Evolutionary conservation across 2,113 vertebrate genomes (phyloP).

Genomic region (Corynorhinus townsendii): DNA sequence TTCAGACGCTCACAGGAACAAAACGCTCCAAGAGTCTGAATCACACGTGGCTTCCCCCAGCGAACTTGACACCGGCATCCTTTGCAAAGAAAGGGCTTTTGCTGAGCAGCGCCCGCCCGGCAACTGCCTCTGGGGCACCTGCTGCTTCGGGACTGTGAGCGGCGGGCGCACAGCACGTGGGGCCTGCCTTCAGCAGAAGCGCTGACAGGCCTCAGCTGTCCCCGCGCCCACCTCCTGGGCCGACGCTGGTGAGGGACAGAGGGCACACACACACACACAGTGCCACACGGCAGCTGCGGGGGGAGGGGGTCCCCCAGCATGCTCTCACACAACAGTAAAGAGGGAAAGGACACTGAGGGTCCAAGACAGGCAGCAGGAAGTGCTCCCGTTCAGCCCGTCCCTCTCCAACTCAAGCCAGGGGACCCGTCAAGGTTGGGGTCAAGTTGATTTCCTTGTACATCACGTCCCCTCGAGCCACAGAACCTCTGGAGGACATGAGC

Average conservation of each 20-base stretch:
- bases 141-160: not conserved
- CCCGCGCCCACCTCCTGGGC: too few species aligned
- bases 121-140: not conserved
- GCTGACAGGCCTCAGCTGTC: too few species aligned
- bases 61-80: not conserved
- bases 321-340: not conserved
- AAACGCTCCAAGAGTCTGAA: not conserved
- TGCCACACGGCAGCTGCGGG: not conserved
- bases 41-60: not conserved
- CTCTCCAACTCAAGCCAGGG: not conserved
- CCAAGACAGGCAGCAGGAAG: not conserved
- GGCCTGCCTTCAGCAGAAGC: not conserved
- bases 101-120: not conserved
- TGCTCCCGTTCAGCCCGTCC: not conserved
- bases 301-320: not conserved
- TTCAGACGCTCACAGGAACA: not conserved
- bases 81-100: not conserved
- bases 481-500: too few species aligned
- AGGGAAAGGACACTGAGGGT: not conserved
- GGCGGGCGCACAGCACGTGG: rapidly evolving
- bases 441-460: too few species aligned
- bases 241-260: not conserved
- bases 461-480: too few species aligned
- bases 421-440: not conserved
- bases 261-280: too few species aligned